Evolutionary conservation across 1,140 invertebrate genomes (phyloP).

Genomic region (Mercenaria mercenaria): DNA sequence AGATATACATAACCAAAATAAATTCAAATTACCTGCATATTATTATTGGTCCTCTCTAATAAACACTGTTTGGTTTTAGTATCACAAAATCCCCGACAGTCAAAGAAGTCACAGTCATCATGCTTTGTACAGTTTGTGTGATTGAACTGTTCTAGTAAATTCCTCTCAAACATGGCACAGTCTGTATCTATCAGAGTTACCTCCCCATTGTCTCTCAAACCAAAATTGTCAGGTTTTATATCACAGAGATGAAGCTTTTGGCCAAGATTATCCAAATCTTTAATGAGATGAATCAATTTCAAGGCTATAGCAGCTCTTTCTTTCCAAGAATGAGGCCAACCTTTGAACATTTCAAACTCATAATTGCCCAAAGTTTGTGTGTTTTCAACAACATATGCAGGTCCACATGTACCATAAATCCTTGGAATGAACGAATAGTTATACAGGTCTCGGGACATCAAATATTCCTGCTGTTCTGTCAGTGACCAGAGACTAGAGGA

Average conservation of each 20-base stretch:
- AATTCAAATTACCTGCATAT: conserved; percentile 87
- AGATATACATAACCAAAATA: too few relatives aligned
- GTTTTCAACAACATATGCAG: conserved; percentile 89
- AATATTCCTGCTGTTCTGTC: conserved; percentile 90
- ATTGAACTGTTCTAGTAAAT: conserved; percentile 63
- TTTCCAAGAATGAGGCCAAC: conserved; percentile 86
- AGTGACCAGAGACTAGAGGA: conserved; percentile 89
- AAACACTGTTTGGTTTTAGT: conserved; percentile 86
- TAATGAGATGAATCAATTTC: conserved; percentile 89
- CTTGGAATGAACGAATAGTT: conserved; percentile 89
- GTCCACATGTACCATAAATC: conserved; percentile 90
- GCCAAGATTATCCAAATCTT: conserved; percentile 88
- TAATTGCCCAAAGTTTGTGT: conserved; percentile 83
- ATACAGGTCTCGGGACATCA: conserved; percentile 88
- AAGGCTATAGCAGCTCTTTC: conserved; percentile 86
- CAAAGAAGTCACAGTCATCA: conserved; percentile 90
- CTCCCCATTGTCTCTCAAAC: conserved; percentile 86
- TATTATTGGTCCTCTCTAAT: conserved; percentile 88
- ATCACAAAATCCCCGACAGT: conserved; percentile 89
- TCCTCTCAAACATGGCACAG: conserved; percentile 74
- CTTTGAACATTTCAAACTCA: conserved; percentile 72
- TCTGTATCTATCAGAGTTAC: conserved; percentile 89
- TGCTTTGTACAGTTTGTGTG: conserved; percentile 86
- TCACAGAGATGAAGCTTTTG: conserved; percentile 90
- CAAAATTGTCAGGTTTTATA: conserved; percentile 90